Base-by-base conservation (phyloP, 1,140 invertebrate species). In the Panagrolaimus sp. region DNA sequence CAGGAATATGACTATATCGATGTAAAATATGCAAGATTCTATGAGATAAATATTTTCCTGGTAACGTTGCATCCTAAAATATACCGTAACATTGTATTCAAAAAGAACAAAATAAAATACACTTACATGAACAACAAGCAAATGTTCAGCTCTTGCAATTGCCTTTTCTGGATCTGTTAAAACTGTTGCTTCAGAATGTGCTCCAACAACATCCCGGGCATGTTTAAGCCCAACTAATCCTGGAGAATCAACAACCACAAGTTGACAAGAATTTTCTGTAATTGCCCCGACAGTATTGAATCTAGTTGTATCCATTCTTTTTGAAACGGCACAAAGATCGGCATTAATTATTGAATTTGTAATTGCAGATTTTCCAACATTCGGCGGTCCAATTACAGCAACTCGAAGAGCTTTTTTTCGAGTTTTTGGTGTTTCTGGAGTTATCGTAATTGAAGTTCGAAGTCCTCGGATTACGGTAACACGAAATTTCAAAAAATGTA, bases 281-380 rank as follows among this genome's bases (percentile, higher is more conserved):
- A 81, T 15, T 14, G 68, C 26, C 10, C 73, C 71, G 7, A 65
- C 70, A 8, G 72, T 73, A 52, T 83, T 82, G 78, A 83, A 55
- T 43, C 71, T 75, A 7, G 80, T 82, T 10, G 80, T 82, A 64
- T 82, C 80, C 68, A 82, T 78, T 48, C 70, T 71, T 58, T 77
- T 77, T 63, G 81, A 83, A n/a, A 82, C 80, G 7, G 80, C 81
- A 32, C 75, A 82, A 24, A 83, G 67, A 24, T 76, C 72, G 4
- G 79, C 67, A 10, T 68, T 43, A 21, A 83, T 68, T n/a, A 82
- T 46, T 24, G 65, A 47, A 67, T 82, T 82, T n/a, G 74, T 80
- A 1, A 82, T 26, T 7, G 80, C 70, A 17, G 80, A 82, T 67
- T 82, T 82, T 32, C 80, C 80, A 8, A 79, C 79, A 71, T 82